phyloP scores from a whole-genome alignment of 1,140 invertebrate genomes.

The Diorhabda carinulata region DNA sequence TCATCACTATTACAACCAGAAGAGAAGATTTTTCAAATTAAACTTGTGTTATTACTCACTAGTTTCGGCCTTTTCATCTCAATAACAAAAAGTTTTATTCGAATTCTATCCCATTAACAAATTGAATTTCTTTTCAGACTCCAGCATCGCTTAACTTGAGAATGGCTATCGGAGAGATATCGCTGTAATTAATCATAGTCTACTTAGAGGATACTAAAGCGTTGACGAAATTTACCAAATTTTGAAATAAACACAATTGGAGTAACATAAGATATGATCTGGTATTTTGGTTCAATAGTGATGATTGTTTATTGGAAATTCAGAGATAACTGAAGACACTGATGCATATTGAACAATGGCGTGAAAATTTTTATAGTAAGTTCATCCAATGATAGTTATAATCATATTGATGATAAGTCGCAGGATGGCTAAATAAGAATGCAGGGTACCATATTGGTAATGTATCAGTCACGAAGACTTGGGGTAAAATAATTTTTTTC shows the following conservation, averaged over 20 bases:
- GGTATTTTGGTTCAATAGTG: too few species aligned
- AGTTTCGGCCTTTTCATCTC: too few species aligned
- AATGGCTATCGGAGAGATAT: not conserved
- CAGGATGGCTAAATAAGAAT: too few species aligned
- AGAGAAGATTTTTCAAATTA: too few species aligned
- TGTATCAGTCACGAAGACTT: too few species aligned
- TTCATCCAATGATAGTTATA: not conserved
- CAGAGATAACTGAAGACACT: not conserved
- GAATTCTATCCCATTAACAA: slow-evolving; percentile 1
- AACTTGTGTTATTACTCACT: too few species aligned
- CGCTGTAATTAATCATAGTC: not conserved
- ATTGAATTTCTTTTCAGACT: slow-evolving; percentile 6
- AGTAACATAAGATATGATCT: not conserved
- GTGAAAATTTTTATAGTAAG: slow-evolving; percentile 7
- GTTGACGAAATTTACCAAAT: not conserved
- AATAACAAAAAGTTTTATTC: not conserved
- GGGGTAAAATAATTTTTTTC: too few species aligned
- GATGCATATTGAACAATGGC: slow-evolving; percentile 14
- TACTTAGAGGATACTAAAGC: not conserved
- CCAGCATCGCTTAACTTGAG: not conserved
- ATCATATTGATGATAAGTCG: too few species aligned
- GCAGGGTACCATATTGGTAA: too few species aligned
- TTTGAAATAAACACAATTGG: not conserved
- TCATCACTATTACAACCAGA: too few species aligned
- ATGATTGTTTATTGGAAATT: not conserved